Base-by-base conservation (phyloP, 2,113 vertebrate genomes). In the Monarcha castaneiventris region DNA sequence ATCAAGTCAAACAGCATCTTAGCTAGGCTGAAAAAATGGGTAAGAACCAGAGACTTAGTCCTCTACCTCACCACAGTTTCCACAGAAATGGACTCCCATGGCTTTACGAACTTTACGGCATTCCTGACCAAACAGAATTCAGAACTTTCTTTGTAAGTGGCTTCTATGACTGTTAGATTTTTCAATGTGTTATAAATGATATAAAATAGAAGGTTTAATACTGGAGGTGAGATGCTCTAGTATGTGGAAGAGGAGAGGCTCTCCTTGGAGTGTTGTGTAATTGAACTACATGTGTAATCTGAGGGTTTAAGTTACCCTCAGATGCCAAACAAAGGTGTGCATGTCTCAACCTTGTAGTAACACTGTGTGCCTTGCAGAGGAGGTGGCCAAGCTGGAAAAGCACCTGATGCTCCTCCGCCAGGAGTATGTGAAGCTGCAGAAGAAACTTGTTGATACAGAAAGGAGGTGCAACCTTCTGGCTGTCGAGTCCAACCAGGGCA, bases 371-470 rank as follows among this genome's bases (percentile, higher is more conserved):
- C 79, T 80, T 97, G 71, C 98, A 99, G 99, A 99, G 98, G 99
- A 99, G 98, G 99, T 99, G 98, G 98, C 99, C 98, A 99, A 99
- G 98, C 98, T 99, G 98, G 99, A 99, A 97, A 99, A 99, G 98
- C 99, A 99, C 96, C 98, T 99, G 97, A 97, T 98, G 97, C 99
- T 99, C 96, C 99, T 99, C 71, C 98, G 99, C 93, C 99, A 99
- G 98, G 99, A 99, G 97, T 99, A 99, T 26, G 99, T 99, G 93
- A 99, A 99, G 97, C 98, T 99, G 98, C 99, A 99, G 98, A 99
- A 99, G 98, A 99, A 99, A 88, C 93, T 99, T 73, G 99, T 98
- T 2, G 99, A 99, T 93, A 99, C 99, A 1, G 99, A 99, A 89
- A 98, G 99, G 96, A 98, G 97, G 77, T 99, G 99, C 51, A 98